A percentile compares a stretch with the other conserved stretches of the same genome.
These are phyloP conservation scores for Leptodactylus fallax DNA, from an alignment of 2,797 vertebrate genomes.

Conservation along the genomic window DNA sequence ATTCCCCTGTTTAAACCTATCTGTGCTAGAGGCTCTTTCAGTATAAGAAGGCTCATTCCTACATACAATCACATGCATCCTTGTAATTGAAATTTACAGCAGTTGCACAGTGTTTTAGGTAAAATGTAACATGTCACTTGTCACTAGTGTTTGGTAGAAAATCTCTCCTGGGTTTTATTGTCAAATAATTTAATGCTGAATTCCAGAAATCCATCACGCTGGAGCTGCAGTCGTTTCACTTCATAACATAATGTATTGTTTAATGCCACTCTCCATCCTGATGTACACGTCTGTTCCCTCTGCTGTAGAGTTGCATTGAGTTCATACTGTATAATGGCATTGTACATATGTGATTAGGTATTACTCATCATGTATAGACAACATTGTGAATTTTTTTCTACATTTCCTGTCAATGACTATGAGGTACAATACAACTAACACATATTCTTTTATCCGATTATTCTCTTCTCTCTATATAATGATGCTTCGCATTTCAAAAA, in stretches of 20 bases:
- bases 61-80: slow-evolving; percentile 44
- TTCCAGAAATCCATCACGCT: slow-evolving; percentile 44
- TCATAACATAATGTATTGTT: slow-evolving; percentile 27
- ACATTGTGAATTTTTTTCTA: not conserved
- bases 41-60: slow-evolving; percentile 42
- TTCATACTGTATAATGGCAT: not conserved
- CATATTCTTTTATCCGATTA: too few relatives aligned
- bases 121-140: slow-evolving; percentile 58
- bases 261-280: not conserved
- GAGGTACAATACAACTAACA: too few relatives aligned
- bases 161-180: slow-evolving; percentile 48
- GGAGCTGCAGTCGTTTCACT: slow-evolving; percentile 24
- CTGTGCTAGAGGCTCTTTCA: slow-evolving; percentile 50
- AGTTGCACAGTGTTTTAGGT: slow-evolving; percentile 55
- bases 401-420: too few relatives aligned
- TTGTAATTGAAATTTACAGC: slow-evolving; percentile 60
- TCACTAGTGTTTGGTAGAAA: slow-evolving; percentile 49
- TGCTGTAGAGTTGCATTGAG: not conserved
- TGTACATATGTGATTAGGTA: not conserved
- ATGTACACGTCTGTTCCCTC: not conserved
- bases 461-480: too few relatives aligned
- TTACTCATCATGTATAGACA: not conserved
- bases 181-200: slow-evolving; percentile 50
- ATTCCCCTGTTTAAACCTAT: slow-evolving; percentile 42
- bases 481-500: too few relatives aligned